Evolutionary conservation across 2,797 vertebrate species (phyloP).

Genomic region (Dromococcyx pavoninus): DNA sequence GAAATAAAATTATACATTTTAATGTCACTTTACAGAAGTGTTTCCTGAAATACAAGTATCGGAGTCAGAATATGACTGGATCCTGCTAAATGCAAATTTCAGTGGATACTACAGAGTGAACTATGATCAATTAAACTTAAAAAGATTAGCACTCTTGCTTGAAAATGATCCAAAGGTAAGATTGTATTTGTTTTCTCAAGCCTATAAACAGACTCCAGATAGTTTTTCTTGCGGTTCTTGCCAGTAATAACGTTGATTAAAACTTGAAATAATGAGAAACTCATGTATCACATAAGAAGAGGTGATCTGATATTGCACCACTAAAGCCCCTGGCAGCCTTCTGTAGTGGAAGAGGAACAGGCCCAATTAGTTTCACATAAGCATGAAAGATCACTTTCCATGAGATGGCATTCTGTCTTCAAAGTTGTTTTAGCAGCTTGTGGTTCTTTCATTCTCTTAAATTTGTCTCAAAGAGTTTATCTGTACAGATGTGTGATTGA

Average conservation of each 20-base stretch:
- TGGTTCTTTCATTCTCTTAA: background rate
- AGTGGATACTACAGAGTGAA: slow-evolving; percentile 80
- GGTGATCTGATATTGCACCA: background rate
- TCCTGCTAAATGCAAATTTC: slow-evolving; percentile 79
- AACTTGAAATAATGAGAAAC: background rate
- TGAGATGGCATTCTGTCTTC: background rate
- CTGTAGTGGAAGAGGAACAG: background rate
- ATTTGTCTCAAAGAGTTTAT: background rate
- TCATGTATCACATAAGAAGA: background rate
- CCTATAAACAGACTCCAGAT: background rate
- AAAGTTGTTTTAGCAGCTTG: background rate
- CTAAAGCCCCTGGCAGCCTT: background rate
- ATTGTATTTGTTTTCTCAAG: background rate
- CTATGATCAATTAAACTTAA: slow-evolving; percentile 77
- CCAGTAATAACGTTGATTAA: background rate
- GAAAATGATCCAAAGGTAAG: slow-evolving; percentile 77
- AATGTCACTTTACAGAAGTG: slow-evolving; percentile 65
- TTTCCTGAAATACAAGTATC: slow-evolving; percentile 77
- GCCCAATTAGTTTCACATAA: background rate
- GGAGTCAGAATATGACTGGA: slow-evolving; percentile 75
- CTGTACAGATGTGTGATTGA: background rate
- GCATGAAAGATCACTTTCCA: background rate
- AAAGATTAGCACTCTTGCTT: slow-evolving; percentile 72
- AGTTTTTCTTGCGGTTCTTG: background rate
- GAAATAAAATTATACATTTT: background rate